Percentiles rank a stretch among this genome's conserved stretches.
phyloP scores from a whole-genome alignment of 2,797 vertebrate species.

The Lophotriccus pileatus region DNA sequence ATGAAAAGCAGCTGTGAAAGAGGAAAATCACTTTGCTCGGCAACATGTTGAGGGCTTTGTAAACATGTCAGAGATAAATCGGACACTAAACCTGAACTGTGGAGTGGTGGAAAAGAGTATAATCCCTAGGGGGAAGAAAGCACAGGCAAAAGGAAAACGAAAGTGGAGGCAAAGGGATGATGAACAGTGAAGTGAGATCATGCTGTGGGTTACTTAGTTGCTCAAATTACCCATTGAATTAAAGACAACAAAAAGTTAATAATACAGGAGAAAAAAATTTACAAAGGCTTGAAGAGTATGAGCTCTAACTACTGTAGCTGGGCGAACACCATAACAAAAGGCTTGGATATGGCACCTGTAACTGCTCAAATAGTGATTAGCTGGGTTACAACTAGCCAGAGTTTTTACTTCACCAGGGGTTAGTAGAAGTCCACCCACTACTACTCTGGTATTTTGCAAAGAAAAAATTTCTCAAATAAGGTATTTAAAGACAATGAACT shows the following conservation, averaged over 20 bases:
- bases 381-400: neutral
- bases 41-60: neutral
- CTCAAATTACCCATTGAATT: neutral
- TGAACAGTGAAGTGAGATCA: neutral
- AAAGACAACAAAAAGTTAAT: neutral
- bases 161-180: neutral
- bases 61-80: neutral
- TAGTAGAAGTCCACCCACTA: neutral
- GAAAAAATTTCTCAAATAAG: neutral
- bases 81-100: neutral
- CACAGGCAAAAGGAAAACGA: neutral
- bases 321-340: neutral
- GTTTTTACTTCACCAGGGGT: neutral
- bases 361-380: neutral
- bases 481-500: neutral
- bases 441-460: neutral
- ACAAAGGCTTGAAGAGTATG: neutral
- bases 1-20: neutral
- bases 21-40: neutral
- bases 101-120: neutral
- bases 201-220: neutral
- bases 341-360: neutral
- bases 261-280: neutral
- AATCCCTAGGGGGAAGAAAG: neutral
- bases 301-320: neutral